These are phyloP conservation scores for Intellagama lesueurii DNA, from an alignment of 2,797 vertebrate genomes.

Conservation along the genomic window DNA sequence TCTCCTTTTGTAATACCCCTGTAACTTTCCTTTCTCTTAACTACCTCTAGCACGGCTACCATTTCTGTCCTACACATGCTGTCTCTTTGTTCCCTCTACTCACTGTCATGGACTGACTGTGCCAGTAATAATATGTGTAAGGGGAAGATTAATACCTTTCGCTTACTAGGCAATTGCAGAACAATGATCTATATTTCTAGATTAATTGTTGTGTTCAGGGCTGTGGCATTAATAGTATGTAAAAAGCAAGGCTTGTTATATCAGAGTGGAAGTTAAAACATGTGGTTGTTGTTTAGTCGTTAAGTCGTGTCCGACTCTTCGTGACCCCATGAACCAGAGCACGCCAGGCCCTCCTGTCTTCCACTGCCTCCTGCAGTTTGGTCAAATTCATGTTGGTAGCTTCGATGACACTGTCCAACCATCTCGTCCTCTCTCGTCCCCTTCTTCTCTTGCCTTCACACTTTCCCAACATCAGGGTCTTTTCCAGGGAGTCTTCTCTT, in stretches of 20 bases:
- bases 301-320: no score
- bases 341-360: no score
- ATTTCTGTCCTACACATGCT: no score
- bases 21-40: neutral
- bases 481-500: no score
- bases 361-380: no score
- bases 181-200: neutral
- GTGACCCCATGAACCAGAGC: no score
- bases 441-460: no score
- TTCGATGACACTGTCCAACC: no score
- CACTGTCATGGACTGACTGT: neutral
- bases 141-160: neutral
- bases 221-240: neutral
- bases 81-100: neutral
- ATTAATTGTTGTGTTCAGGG: neutral
- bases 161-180: neutral
- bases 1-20: neutral
- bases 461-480: no score
- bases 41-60: neutral
- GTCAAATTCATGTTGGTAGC: no score
- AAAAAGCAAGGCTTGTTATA: neutral
- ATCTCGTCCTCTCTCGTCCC: no score
- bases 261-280: neutral
- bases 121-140: neutral
- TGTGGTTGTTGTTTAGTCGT: no score